phyloP scores from a whole-genome alignment of 2,888 invertebrate genomes.

The Heliconius sara region DNA sequence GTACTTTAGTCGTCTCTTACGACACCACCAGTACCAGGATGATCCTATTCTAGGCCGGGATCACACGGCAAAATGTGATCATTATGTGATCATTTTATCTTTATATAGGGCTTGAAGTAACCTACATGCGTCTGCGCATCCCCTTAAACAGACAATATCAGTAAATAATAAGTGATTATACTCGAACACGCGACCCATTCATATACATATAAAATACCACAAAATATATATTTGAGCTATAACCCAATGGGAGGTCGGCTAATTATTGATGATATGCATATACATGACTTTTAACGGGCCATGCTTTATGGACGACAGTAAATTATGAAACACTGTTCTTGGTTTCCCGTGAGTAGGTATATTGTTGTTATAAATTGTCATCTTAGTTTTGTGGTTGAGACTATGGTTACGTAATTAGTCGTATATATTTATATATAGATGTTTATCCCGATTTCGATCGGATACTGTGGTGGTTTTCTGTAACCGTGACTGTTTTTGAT shows the following conservation, averaged over 20 bases:
- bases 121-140: constrained; percentile 18
- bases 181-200: constrained; percentile 68
- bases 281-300: constrained; percentile 61
- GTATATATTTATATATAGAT: neutral
- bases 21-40: too few species aligned
- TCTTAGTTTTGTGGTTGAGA: constrained; percentile 4
- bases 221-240: constrained; percentile 61
- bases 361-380: constrained; percentile 31
- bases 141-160: constrained; percentile 47
- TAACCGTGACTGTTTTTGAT: neutral
- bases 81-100: too few species aligned
- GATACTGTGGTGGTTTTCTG: neutral
- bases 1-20: too few species aligned
- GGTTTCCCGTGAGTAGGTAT: constrained; percentile 5
- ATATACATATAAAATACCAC: constrained; percentile 68
- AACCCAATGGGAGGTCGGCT: constrained; percentile 73
- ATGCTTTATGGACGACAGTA: constrained; percentile 54
- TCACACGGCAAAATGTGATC: too few species aligned
- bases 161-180: constrained; percentile 55
- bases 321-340: constrained; percentile 47
- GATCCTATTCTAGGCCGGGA: too few species aligned
- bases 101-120: neutral
- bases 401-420: neutral
- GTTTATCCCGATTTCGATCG: neutral
- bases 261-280: constrained; percentile 78